Conservation (phyloP, 2,113 vertebrate species). For the Lepus europaeus region DNA sequence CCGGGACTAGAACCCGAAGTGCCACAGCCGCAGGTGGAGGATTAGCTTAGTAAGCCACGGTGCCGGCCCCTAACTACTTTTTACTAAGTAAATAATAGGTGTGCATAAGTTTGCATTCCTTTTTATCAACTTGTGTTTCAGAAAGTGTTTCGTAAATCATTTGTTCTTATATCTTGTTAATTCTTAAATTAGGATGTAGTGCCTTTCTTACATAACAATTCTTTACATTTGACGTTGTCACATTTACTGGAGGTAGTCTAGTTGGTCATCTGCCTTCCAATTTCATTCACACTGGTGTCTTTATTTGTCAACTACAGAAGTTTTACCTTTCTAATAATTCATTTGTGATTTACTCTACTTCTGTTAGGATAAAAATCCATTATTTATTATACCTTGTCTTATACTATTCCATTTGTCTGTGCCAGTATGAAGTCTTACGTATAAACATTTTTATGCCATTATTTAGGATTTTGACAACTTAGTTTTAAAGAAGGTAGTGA, state of each 20-base stretch:
- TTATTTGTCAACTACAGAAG: not conserved
- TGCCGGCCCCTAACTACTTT: too few relatives aligned
- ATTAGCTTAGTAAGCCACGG: too few relatives aligned
- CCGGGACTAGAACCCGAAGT: too few relatives aligned
- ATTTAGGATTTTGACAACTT: not conserved
- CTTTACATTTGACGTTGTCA: not conserved
- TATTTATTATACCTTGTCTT: not conserved
- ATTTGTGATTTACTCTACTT: not conserved
- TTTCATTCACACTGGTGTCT: not conserved
- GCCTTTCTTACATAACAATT: not conserved
- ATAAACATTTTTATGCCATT: not conserved
- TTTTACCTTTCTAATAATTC: not conserved
- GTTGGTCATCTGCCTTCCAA: not conserved
- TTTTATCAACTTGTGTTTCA: not conserved
- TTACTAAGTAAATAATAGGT: not conserved
- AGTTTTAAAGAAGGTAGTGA: not conserved
- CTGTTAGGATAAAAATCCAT: slow-evolving; percentile 23
- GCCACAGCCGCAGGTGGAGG: too few relatives aligned
- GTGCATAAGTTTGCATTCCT: not conserved
- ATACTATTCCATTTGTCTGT: slow-evolving; percentile 36
- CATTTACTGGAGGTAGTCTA: not conserved
- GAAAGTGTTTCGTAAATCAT: not conserved
- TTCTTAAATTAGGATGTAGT: slow-evolving; percentile 45
- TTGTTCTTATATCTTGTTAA: not conserved
- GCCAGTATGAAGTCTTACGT: not conserved